Base-by-base conservation (phyloP, 2,888 invertebrate genomes). In the Ormyrus labotus region DNA sequence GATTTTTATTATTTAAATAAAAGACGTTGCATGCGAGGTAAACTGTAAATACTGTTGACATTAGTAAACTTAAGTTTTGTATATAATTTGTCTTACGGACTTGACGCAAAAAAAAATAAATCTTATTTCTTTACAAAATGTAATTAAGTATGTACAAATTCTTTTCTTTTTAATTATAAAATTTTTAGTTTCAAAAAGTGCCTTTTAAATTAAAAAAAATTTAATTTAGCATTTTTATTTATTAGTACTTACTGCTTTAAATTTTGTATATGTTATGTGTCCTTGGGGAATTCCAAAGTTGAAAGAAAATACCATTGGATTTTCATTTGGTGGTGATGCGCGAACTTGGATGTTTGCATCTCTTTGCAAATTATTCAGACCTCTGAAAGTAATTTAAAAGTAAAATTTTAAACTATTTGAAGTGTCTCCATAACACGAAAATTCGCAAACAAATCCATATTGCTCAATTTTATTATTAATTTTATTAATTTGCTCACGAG, bases 261-360 rank as follows among this genome's bases (percentile, higher is more conserved):
- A 58, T 7, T 74, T 10, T 19, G 7, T 0, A 50, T 75, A 80
- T 34, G 8, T 19, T 6, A 80, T 60, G 19, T 71, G 19, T 47
- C 75, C 80, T n/a, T 70, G 5, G 0, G 70, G 71, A 55, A 75
- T 71, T 10, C 65, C 64, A 10, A 80, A 80, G 0, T 50, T 53
- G 48, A 80, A 80, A 5, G 61, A 64, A 11, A 75, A 75, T n/a
- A 34, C 51, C 19, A 69, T 19, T 8, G n/a, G 4, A 50, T 2
- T 45, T 7, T 58, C 19, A 11, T 4, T 61, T 2, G 58, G 13
- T 11, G 57, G 50, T 55, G 73, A 69, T n/a, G 63, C 58, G 48
- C 50, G 70, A 2, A 75, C 60, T n/a, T 47, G 50, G 6, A 75
- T 47, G 1, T 19, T 60, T n/a, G 19, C 34, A 6, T 64, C 58